These are phyloP conservation scores for Aplocera efformata DNA, from an alignment of 2,888 invertebrate genomes.

Conservation along the genomic window DNA sequence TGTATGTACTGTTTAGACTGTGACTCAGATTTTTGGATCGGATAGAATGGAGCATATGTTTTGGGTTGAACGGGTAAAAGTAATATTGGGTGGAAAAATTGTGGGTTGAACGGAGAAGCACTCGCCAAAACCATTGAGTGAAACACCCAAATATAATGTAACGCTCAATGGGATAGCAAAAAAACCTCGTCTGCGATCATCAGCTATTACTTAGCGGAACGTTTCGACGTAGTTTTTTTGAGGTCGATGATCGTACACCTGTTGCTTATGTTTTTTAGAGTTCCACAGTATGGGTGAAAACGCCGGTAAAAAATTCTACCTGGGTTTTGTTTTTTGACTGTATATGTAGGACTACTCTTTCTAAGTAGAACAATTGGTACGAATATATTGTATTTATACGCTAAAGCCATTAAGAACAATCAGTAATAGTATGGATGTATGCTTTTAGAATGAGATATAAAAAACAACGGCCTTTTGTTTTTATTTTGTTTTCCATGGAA, in stretches of 20 bases:
- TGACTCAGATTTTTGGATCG: too few species aligned
- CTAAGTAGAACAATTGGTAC: not conserved
- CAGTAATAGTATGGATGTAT: not conserved
- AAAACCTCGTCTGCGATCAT: slow-evolving; percentile 23
- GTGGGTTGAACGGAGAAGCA: too few species aligned
- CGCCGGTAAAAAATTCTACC: slow-evolving; percentile 32
- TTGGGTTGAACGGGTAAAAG: too few species aligned
- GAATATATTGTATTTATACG: not conserved
- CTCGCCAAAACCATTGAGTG: too few species aligned
- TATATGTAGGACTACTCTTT: too few species aligned
- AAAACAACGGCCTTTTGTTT: too few species aligned
- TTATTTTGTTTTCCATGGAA: too few species aligned
- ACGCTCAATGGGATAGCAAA: slow-evolving; percentile 19
- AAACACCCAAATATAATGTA: too few species aligned
- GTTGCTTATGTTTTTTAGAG: slow-evolving; percentile 37
- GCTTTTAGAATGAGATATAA: too few species aligned
- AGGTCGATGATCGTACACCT: slow-evolving; percentile 38
- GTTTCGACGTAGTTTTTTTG: slow-evolving; percentile 33
- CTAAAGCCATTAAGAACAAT: not conserved
- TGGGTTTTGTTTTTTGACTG: not conserved
- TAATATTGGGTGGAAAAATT: too few species aligned
- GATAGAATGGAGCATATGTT: too few species aligned
- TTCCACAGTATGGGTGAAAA: slow-evolving; percentile 45
- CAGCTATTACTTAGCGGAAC: slow-evolving; percentile 25
- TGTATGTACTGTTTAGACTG: too few species aligned